A percentile compares a stretch with the other conserved stretches of the same genome.
Evolutionary conservation across 2,113 vertebrate genomes (phyloP).

Genomic region (Excalfactoria chinensis): DNA sequence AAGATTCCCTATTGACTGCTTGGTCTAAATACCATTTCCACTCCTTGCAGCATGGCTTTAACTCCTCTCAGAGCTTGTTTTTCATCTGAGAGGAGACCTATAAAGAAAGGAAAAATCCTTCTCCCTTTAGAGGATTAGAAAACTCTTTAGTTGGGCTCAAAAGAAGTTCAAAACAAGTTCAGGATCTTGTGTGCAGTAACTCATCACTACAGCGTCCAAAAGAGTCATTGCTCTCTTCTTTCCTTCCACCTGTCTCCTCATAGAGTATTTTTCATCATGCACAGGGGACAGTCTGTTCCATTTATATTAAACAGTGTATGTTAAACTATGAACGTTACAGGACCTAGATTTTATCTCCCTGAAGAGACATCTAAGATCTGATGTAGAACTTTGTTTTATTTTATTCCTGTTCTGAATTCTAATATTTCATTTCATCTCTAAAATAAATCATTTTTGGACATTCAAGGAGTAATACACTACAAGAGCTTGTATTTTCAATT

Average conservation of each 20-base stretch:
- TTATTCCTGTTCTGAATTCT: not conserved
- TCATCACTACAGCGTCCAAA: not conserved
- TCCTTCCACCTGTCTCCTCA: not conserved
- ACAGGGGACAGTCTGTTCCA: conserved; percentile 1
- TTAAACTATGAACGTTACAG: not conserved
- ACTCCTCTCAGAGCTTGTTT: conserved; percentile 23
- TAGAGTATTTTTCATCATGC: not conserved
- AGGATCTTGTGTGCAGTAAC: not conserved
- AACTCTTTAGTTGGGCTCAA: not conserved
- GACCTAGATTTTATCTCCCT: conserved; percentile 25
- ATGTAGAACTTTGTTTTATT: not conserved
- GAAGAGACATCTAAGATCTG: not conserved
- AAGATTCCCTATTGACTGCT: not conserved
- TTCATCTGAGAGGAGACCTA: not conserved
- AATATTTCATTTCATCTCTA: not conserved
- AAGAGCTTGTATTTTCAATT: not conserved
- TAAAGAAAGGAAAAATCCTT: conserved; percentile 17
- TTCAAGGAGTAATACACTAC: not conserved
- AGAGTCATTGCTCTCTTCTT: not conserved
- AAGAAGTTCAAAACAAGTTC: not conserved
- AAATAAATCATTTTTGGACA: not conserved
- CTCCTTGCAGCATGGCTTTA: not conserved
- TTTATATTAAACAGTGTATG: conserved; percentile 45
- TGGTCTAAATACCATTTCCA: not conserved
- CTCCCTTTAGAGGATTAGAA: conserved; percentile 15